Percentiles rank a stretch among this genome's conserved stretches.
These are phyloP conservation scores for Limenitis arthemis DNA, from an alignment of 2,888 invertebrate genomes.

Conservation along the genomic window DNA sequence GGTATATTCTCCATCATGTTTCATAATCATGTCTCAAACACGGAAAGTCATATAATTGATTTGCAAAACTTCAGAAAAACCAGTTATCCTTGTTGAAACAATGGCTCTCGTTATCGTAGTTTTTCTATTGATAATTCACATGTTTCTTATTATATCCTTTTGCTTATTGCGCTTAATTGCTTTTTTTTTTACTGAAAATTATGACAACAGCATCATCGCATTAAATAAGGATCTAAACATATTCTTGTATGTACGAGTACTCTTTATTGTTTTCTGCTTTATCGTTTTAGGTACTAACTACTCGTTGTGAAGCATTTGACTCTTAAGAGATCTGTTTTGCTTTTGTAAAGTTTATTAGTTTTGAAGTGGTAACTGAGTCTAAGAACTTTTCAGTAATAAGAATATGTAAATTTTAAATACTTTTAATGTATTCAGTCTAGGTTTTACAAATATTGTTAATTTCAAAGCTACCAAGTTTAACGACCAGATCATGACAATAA, in stretches of 20 bases:
- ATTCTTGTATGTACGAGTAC: not conserved
- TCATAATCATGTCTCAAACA: conserved; percentile 37
- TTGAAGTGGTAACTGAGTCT: too few relatives aligned
- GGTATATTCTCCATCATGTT: not conserved
- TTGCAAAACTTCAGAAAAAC: conserved; percentile 51
- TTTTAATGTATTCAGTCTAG: too few relatives aligned
- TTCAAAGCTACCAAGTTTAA: too few relatives aligned
- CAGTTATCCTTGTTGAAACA: conserved; percentile 61
- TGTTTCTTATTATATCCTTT: conserved; percentile 45
- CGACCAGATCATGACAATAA: too few relatives aligned
- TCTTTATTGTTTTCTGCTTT: not conserved
- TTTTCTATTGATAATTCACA: conserved; percentile 58
- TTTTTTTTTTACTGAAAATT: conserved; percentile 18
- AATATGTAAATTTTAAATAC: too few relatives aligned
- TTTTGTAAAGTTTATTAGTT: too few relatives aligned
- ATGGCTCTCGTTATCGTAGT: conserved; percentile 49
- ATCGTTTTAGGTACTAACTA: too few relatives aligned
- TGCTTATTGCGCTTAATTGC: conserved; percentile 33
- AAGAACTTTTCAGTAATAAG: too few relatives aligned
- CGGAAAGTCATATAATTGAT: conserved; percentile 47
- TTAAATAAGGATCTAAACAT: not conserved
- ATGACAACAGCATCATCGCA: conserved; percentile 2
- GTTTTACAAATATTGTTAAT: too few relatives aligned
- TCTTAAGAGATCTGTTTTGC: too few relatives aligned
- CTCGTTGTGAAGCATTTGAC: too few relatives aligned